These are phyloP conservation scores for Eupithecia dodoneata DNA, from an alignment of 2,888 invertebrate genomes.

Conservation along the genomic window DNA sequence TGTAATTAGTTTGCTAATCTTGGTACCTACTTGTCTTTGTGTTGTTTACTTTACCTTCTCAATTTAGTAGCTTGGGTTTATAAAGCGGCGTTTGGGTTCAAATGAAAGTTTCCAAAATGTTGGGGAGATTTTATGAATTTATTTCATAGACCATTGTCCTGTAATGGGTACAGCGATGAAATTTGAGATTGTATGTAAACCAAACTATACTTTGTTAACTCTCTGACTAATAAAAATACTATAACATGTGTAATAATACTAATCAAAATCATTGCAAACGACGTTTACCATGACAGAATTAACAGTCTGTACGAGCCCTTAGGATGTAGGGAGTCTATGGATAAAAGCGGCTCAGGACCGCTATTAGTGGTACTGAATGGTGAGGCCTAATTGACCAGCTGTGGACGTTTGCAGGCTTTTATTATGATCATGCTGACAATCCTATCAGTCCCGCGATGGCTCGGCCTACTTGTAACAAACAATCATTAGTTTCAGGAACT, in stretches of 20 bases:
- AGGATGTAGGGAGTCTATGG: neutral
- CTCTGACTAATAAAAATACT: too few relatives aligned
- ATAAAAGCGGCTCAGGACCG: neutral
- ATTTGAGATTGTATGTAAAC: too few relatives aligned
- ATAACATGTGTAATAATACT: too few relatives aligned
- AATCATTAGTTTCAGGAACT: neutral
- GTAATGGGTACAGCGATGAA: too few relatives aligned
- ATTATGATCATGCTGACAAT: neutral
- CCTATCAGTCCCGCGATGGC: neutral
- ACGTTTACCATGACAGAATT: neutral
- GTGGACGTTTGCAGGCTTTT: neutral
- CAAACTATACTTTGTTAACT: too few relatives aligned
- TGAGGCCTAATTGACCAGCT: neutral
- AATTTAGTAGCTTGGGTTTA: neutral
- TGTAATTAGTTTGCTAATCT: constrained; percentile 13
- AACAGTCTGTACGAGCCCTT: neutral
- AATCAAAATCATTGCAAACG: neutral
- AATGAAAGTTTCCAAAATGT: neutral
- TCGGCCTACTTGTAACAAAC: neutral
- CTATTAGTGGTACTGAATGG: neutral
- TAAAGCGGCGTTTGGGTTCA: neutral
- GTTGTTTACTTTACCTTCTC: constrained; percentile 3
- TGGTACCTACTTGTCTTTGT: neutral
- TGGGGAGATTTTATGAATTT: too few relatives aligned
- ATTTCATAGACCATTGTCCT: too few relatives aligned